These are phyloP conservation scores for Megaceryle torquata DNA, from an alignment of 2,113 vertebrate species.

Conservation along the genomic window DNA sequence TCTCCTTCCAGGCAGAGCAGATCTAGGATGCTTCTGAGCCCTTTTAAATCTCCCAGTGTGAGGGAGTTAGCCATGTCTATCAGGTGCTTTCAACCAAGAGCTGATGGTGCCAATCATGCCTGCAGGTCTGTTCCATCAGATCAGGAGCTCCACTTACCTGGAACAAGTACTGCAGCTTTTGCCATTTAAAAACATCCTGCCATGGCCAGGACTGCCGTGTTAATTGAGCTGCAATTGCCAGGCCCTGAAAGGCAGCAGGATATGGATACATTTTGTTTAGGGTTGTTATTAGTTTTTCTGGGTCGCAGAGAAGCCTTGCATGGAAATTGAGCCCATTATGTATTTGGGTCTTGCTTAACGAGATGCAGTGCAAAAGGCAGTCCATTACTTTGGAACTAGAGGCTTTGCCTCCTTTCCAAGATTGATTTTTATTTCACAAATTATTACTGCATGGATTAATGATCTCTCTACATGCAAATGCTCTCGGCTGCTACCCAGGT, in stretches of 20 bases:
- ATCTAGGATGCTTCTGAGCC: neutral
- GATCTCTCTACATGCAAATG: slow-evolving; percentile 61
- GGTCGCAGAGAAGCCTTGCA: slow-evolving; percentile 38
- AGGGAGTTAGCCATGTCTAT: neutral
- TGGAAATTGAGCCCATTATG: slow-evolving; percentile 69
- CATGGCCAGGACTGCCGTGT: accelerated
- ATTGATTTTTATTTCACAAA: slow-evolving; percentile 75
- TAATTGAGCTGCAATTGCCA: slow-evolving; percentile 18
- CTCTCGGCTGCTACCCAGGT: slow-evolving; percentile 62
- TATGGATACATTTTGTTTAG: slow-evolving; percentile 27
- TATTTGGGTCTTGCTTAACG: slow-evolving; percentile 73
- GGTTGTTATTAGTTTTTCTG: slow-evolving; percentile 47
- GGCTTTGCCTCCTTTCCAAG: slow-evolving; percentile 67
- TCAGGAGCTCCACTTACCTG: neutral
- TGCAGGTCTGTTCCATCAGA: neutral
- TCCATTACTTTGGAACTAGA: slow-evolving; percentile 70
- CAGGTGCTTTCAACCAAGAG: neutral
- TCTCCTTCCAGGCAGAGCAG: neutral
- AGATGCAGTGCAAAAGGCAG: slow-evolving; percentile 60
- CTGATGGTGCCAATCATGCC: neutral
- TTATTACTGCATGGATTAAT: slow-evolving; percentile 74
- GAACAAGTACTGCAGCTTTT: neutral
- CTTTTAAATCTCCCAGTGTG: neutral
- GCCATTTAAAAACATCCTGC: neutral
- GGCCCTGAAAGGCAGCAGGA: slow-evolving; percentile 8